These are phyloP conservation scores for Ciconia boyciana DNA, from an alignment of 2,113 vertebrate species.

Conservation along the genomic window DNA sequence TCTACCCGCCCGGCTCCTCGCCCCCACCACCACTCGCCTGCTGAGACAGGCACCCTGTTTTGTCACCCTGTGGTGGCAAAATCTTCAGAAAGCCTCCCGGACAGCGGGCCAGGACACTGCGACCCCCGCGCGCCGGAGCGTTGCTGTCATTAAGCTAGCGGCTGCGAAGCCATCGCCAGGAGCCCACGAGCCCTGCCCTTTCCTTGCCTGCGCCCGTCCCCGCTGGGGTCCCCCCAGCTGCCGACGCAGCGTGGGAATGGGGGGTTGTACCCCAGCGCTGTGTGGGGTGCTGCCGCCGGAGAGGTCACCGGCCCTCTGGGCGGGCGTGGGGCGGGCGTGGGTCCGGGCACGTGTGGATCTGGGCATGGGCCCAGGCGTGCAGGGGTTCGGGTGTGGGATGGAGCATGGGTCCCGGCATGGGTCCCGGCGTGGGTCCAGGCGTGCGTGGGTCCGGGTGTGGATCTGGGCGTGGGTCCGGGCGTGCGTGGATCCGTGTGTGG, in stretches of 20 bases:
- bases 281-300: background rate
- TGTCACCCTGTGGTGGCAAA: background rate
- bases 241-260: background rate
- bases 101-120: fast-evolving
- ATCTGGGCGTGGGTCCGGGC: background rate
- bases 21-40: background rate
- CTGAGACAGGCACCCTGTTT: background rate
- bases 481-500: too few relatives aligned
- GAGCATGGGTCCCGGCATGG: background rate
- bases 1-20: fast-evolving
- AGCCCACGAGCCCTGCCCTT: fast-evolving
- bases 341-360: background rate
- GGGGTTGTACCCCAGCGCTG: background rate
- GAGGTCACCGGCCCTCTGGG: background rate
- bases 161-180: fast-evolving
- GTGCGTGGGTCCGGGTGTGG: fast-evolving
- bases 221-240: background rate
- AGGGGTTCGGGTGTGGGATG: background rate
- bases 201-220: fast-evolving
- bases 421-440: too few relatives aligned
- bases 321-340: fast-evolving
- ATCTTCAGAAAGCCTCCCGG: background rate
- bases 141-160: fast-evolving
- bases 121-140: background rate
- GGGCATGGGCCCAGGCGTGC: background rate